Conservation (phyloP, 2,888 invertebrate genomes). For the Alentia gelatinosa region DNA sequence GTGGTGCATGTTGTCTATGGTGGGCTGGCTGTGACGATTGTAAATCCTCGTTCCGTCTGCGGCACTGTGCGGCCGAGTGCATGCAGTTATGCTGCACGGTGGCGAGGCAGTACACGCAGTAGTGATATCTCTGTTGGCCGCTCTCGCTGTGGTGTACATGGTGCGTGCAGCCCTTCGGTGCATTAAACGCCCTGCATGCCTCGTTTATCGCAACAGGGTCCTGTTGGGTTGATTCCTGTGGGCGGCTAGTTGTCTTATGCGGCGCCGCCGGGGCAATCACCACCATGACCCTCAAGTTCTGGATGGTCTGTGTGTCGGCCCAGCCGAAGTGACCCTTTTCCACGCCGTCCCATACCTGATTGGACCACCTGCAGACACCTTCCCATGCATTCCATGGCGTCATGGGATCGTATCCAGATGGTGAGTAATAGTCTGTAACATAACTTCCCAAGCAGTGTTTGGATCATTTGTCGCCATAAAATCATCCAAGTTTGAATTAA, state of each 20-base stretch:
- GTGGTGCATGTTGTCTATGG: too few relatives aligned
- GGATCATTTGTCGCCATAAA: neutral
- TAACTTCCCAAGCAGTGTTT: too few relatives aligned
- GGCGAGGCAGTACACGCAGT: too few relatives aligned
- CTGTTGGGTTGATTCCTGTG: neutral
- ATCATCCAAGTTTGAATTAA: neutral
- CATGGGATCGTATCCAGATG: neutral
- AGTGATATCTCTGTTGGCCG: too few relatives aligned
- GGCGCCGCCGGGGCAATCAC: neutral
- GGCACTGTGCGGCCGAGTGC: too few relatives aligned
- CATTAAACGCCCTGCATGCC: neutral
- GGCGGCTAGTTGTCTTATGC: neutral
- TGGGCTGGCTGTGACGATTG: too few relatives aligned
- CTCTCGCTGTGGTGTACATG: too few relatives aligned
- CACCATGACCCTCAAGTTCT: neutral
- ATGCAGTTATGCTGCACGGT: too few relatives aligned
- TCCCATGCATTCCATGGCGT: neutral
- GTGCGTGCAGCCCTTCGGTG: too few relatives aligned
- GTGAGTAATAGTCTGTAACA: too few relatives aligned
- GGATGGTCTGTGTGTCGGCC: neutral
- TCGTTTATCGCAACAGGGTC: neutral
- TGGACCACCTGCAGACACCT: neutral
- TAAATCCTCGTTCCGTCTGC: too few relatives aligned
- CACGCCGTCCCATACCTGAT: too few relatives aligned
- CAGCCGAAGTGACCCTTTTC: neutral